Evolutionary conservation across 2,113 vertebrate genomes (phyloP), one percentile per base, ranked within the genome.

Genomic region (Muscicapa adusta): DNA sequence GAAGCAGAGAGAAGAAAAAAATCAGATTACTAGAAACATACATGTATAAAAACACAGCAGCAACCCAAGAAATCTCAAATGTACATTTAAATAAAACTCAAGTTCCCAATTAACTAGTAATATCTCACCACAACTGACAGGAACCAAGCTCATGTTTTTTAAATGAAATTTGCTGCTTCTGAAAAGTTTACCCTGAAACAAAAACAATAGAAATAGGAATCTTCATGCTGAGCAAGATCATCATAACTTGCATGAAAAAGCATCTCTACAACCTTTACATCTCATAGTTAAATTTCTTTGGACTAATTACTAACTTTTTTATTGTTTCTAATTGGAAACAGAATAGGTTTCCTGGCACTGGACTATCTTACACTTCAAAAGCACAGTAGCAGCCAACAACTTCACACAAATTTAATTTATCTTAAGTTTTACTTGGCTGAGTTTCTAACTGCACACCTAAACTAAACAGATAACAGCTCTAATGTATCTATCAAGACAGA

Each of bases 281-380:
- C 89, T 93, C 92, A 95, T 62, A 88, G 65, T 92, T 95, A 94
- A 75, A 81, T 95, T 95, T 95, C 25, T 91, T 93, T 89, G 57
- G 84, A 85, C 74, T 96, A 95, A 97, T 96, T 95, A 91, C 33
- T 65, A 87, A 70, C 63, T 87, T 91, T 73, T 94, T 85, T 85
- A 90, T 90, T 82, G 84, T 92, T 94, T 87, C 81, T 97, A 97
- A 97, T 94, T 97, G 77, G 91, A 97, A 98, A 89, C 92, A 97
- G 94, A 94, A 93, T 77, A 89, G 51, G 80, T 91, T 97, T 98
- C 96, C 93, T 97, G 96, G 94, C 94, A 96, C 96, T 75, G 36
- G 68, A 76, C 75, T 94, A 95, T 86, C 93, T 93, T 72, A 89
- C 53, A 66, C 88, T 89, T 95, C 53, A 75, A 68, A 92, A 94